Evolutionary conservation across 1,140 invertebrate species (phyloP), one percentile per base, ranked within the genome.

Genomic region (Lethocerus indicus): DNA sequence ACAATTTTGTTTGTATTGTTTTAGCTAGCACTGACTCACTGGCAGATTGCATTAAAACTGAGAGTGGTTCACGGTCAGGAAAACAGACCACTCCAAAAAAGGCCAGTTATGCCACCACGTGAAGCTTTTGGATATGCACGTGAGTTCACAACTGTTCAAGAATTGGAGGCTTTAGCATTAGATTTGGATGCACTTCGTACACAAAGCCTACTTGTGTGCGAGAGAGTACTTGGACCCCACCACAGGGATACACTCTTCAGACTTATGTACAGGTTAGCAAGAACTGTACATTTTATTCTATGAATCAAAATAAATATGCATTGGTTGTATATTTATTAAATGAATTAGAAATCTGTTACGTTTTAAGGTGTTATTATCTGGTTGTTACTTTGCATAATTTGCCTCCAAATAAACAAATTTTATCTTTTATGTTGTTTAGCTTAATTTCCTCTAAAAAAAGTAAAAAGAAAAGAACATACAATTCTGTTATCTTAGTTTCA

Each of bases 191-290:
- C 73, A 2, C 77, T 90, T 66, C 71, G 84, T 51, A 81, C 81
- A 57, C 87, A 90, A 61, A 83, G 83, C 60, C 64, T 91, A 39
- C 63, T 91, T 12, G 84, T 91, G 51, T 81, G 80, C 54, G 83
- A 87, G 64, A 68, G 87, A 58, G 79, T 91, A 56, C 67, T 91
- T 25, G 87, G 86, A 3, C 67, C 75, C 5, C 64, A 74, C 56
- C 87, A 91, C 61, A 87, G 87, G 64, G 86, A 91, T 61, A 84
- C 81, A 49, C 72, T 90, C n/a, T 87, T 86, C 57, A 72, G 84
- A 28, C 54, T 77, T 2, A 76, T 78, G 72, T 77, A 44, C n/a
- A 2, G n/a, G n/a, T n/a, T n/a, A n/a, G n/a, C n/a, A n/a, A n/a
- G n/a, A n/a, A n/a, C n/a, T n/a, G n/a, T n/a, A n/a, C n/a, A n/a